Base-by-base conservation (phyloP, 2,888 invertebrate genomes). In the Troides oblongomaculatus region DNA sequence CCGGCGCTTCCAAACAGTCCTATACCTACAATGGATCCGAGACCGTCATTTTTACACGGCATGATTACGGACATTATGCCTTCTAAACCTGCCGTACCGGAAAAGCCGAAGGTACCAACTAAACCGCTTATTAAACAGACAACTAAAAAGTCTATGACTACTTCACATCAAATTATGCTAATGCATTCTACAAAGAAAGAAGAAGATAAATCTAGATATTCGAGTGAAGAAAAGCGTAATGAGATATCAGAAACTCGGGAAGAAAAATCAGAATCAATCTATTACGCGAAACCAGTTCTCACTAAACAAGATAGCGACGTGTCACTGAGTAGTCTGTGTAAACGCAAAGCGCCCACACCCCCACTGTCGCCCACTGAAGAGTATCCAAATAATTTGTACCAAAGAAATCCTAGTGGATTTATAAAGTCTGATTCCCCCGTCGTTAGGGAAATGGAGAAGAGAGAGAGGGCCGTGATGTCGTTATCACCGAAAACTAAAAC, bases 291-390 rank as follows among this genome's bases (percentile, higher is more conserved):
- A 79, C 92, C 90, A 73, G 93, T 90, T 74, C 81, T 92, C 60
- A 89, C 90, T 18, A 94, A 94, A 80, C 94, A 94, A 78, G 94
- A 94, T 75, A 93, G 94, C 71, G 93, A 93, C 74, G 89, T 93
- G 23, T 93, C 93, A 14, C 88, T 93, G 12, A 92, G 89, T 71
- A 92, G 93, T 76, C 85, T 94, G 21, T 94, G 94, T 78, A 97
- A 97, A 85, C 93, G 96, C 64, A 94, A 96, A 85, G 97, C 97
- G 0, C 97, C 97, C 0, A 95, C 95, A 78, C 96, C 97, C 23
- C 97, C 96, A 61, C 84, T 90, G 10, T 88, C 91, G 3, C 89
- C 93, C 2, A 84, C 85, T 5, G 94, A 95, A 75, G 94, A 94
- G 75, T 85, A 85, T 58, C 86, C 91, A 1, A 91, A 83, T 72